Base-by-base conservation (phyloP, 1,140 invertebrate species). In the Delia radicum region DNA sequence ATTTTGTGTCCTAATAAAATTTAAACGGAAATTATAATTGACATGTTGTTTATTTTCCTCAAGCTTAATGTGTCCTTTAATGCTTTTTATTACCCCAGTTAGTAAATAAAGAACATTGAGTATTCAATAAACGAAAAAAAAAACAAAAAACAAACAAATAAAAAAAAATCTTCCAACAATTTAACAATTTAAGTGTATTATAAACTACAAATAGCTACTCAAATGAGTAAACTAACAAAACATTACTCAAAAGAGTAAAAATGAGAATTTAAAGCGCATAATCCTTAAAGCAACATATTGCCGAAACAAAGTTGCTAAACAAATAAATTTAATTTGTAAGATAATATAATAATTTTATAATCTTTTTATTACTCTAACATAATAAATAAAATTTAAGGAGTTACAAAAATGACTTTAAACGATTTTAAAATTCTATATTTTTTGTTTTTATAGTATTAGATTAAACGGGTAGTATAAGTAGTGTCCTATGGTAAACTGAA, bases 1-100 rank as follows among this genome's bases (percentile, higher is more conserved):
- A 33, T n/a, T 42, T 42, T 42, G 37, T 69, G 29, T 69, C 65
- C n/a, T 33, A 29, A 65, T 65, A 65, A 18, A 65, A 69, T 69
- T 69, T 21, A 69, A 69, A 69, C 65, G 65, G 65, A 69, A 69
- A 69, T 69, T 69, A 69, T 69, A 69, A 69, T 69, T 69, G 65
- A 69, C 65, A 69, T 69, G 29, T 69, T 69, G 65, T 69, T 69
- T 69, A 33, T 69, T 24, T 69, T 69, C n/a, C 31, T 33, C 37
- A 33, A 37, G 31, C 31, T 69, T 31, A 69, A 31, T 67, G 63
- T 67, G 65, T 69, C 65, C 65, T 69, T 69, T 69, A 69, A 69
- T 69, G 65, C 29, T 69, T 33, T 69, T 69, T 69, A 69, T 69
- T 69, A 69, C 48, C 48, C 48, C 48, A 55, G 48, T 55, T 55